Conservation (phyloP, 1,140 invertebrate species). For the Coptotermes formosanus region DNA sequence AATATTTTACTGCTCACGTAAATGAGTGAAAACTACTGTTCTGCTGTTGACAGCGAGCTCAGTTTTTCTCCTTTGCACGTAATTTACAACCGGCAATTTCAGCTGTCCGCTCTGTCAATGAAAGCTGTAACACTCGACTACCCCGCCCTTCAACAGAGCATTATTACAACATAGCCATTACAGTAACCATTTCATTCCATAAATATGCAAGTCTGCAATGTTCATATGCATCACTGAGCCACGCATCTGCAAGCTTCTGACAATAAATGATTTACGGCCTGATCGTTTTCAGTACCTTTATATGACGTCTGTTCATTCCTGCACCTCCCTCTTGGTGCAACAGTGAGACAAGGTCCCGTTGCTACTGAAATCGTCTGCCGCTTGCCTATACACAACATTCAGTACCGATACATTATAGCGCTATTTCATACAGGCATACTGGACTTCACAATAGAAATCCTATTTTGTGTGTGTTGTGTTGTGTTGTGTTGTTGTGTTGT, state of each 20-base stretch:
- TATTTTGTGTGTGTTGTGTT: too few relatives aligned
- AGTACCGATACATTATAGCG: too few relatives aligned
- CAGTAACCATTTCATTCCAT: not conserved
- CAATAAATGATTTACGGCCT: not conserved
- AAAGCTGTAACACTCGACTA: not conserved
- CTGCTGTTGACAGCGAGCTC: too few relatives aligned
- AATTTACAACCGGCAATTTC: not conserved
- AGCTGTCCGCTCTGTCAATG: not conserved
- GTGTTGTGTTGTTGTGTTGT: too few relatives aligned
- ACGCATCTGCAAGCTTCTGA: not conserved
- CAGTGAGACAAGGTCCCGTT: not conserved
- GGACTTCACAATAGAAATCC: too few relatives aligned
- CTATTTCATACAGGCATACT: too few relatives aligned
- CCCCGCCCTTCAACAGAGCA: not conserved
- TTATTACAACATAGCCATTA: not conserved
- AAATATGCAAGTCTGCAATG: not conserved
- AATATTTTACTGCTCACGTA: too few relatives aligned
- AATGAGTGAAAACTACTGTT: too few relatives aligned
- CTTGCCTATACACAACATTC: too few relatives aligned
- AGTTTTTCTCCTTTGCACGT: not conserved
- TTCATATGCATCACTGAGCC: not conserved
- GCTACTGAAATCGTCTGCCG: not conserved
- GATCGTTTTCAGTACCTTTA: not conserved
- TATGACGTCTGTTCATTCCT: not conserved
- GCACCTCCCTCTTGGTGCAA: not conserved